These are phyloP conservation scores for Porites cylindrica DNA, from an alignment of 92 coral and sea anemone species.

Conservation along the genomic window DNA sequence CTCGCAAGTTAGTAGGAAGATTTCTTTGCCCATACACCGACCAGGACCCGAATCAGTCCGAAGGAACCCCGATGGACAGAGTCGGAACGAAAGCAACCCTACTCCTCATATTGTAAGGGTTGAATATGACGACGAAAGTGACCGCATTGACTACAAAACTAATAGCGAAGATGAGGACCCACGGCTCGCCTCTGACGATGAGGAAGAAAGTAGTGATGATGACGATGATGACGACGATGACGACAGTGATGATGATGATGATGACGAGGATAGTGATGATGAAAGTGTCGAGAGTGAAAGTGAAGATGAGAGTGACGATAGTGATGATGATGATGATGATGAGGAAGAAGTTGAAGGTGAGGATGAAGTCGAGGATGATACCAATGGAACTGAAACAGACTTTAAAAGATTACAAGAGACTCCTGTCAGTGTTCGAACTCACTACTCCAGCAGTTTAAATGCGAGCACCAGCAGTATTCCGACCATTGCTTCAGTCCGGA, in stretches of 20 bases:
- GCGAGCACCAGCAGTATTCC: constrained; percentile 63
- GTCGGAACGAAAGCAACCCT: constrained; percentile 60
- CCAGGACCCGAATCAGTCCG: constrained; percentile 66
- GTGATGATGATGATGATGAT: constrained; percentile 35
- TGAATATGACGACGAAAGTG: constrained; percentile 51
- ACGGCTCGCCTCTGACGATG: background rate
- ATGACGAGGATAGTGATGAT: background rate
- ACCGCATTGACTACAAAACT: constrained; percentile 55
- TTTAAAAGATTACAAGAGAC: constrained; percentile 19
- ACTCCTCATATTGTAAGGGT: constrained; percentile 36
- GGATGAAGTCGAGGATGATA: constrained; percentile 37
- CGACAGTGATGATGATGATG: background rate
- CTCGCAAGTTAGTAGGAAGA: background rate
- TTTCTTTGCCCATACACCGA: constrained; percentile 52
- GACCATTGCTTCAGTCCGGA: constrained; percentile 41
- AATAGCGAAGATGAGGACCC: background rate
- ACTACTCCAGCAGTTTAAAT: constrained; percentile 48
- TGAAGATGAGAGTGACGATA: constrained; percentile 40
- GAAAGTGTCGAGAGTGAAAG: constrained; percentile 1
- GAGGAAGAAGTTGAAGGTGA: constrained; percentile 53
- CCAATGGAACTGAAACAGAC: constrained; percentile 3
- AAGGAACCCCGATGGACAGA: constrained; percentile 78
- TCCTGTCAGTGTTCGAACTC: constrained; percentile 27
- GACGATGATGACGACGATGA: constrained; percentile 35
- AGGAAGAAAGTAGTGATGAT: background rate